Conservation (phyloP, 1,140 invertebrate species). For the Linepithema humile region DNA sequence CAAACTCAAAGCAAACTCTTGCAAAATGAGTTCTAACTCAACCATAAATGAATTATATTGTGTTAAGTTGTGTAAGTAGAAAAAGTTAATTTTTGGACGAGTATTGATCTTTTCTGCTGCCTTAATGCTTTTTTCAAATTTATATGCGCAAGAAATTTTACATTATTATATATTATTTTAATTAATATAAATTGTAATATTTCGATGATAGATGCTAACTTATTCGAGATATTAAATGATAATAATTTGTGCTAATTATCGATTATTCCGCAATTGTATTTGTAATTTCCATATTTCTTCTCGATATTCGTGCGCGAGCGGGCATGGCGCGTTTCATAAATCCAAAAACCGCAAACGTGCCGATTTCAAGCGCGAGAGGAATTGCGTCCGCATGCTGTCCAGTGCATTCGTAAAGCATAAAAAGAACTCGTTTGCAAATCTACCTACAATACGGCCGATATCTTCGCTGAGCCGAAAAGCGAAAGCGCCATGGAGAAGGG, state of each 20-base stretch:
- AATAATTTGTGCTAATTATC: background rate
- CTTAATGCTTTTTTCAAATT: background rate
- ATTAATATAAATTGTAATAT: no score
- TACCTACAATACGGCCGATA: background rate
- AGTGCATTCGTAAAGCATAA: background rate
- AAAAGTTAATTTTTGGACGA: background rate
- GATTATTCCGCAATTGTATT: background rate
- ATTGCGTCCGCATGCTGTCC: background rate
- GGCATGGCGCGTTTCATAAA: background rate
- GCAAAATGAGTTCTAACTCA: background rate
- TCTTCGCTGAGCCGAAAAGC: slow-evolving; percentile 23
- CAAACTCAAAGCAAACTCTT: background rate
- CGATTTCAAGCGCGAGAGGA: background rate
- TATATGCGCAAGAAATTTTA: background rate
- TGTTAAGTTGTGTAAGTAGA: background rate
- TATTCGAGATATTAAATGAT: background rate
- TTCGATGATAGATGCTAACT: no score
- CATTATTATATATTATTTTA: no score
- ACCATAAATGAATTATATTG: background rate
- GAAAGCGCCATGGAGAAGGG: background rate
- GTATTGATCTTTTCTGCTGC: background rate
- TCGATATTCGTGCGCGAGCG: background rate
- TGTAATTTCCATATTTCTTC: background rate
- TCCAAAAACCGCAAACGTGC: background rate
- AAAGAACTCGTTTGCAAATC: slow-evolving; percentile 14